Conservation (phyloP, 2,797 vertebrate species). For the Pipistrellus pygmaeus region DNA sequence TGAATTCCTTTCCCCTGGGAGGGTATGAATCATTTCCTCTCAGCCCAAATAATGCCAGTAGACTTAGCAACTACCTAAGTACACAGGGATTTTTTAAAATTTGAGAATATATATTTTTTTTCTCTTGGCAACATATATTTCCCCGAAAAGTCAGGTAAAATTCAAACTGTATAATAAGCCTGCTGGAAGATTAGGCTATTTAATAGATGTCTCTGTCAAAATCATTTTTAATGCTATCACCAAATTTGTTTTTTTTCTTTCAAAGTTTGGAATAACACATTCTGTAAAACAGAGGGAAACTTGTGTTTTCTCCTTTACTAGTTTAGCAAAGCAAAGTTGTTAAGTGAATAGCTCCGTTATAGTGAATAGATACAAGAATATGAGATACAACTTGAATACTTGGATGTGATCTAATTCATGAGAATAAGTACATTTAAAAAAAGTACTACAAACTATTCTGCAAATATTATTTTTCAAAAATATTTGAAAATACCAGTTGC, state of each 20-base stretch:
- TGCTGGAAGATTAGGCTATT: neutral
- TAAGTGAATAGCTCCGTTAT: neutral
- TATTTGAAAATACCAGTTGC: neutral
- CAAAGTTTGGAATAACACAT: neutral
- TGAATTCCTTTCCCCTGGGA: neutral
- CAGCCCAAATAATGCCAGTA: conserved; percentile 60
- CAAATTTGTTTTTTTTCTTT: conserved; percentile 54
- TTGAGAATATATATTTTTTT: conserved; percentile 26
- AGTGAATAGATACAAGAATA: neutral
- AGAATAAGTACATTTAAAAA: neutral
- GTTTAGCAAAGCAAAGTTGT: conserved; percentile 1
- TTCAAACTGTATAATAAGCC: neutral
- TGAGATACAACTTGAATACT: neutral
- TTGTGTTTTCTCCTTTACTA: neutral
- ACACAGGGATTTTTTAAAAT: neutral
- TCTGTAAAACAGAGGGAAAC: neutral
- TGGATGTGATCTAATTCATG: neutral
- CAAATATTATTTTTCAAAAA: neutral
- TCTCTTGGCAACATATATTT: neutral
- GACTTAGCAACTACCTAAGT: conserved; percentile 56
- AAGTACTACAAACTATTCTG: neutral
- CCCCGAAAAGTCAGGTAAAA: conserved; percentile 56
- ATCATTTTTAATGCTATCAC: neutral
- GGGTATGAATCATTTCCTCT: conserved; percentile 47
- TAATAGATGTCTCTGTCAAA: neutral